A percentile compares a stretch with the other conserved stretches of the same genome.
Evolutionary conservation across 2,113 vertebrate genomes (phyloP).

Genomic region (Forbesichthys papilliferus): DNA sequence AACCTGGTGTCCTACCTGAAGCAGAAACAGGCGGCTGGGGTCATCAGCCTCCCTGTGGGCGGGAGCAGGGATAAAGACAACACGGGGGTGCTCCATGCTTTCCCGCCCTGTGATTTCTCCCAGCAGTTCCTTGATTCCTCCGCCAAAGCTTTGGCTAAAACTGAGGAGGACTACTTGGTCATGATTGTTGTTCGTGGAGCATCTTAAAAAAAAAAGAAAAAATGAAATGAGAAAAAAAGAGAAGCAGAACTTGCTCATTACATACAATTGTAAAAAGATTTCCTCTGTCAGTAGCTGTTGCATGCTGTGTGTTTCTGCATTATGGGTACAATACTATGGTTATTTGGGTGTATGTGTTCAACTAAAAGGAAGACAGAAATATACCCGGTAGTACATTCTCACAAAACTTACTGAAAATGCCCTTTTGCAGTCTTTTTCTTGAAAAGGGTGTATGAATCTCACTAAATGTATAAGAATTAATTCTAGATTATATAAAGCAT

Average conservation of each 20-base stretch:
- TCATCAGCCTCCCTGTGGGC: slow-evolving; percentile 97
- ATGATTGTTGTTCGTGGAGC: slow-evolving; percentile 99
- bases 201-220: slow-evolving; percentile 80
- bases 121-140: slow-evolving; percentile 99
- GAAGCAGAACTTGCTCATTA: slow-evolving; percentile 43
- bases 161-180: slow-evolving; percentile 98
- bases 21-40: slow-evolving; percentile 99
- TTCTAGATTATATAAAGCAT: background rate
- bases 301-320: slow-evolving; percentile 87
- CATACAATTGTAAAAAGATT: too few species aligned
- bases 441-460: slow-evolving; percentile 7
- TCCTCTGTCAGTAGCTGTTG: slow-evolving; percentile 81
- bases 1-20: slow-evolving; percentile 99
- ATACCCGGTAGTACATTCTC: slow-evolving; percentile 29
- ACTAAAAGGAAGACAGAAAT: slow-evolving; percentile 45
- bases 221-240: slow-evolving; percentile 44
- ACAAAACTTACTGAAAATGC: slow-evolving; percentile 45
- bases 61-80: slow-evolving; percentile 98
- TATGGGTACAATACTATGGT: slow-evolving; percentile 87
- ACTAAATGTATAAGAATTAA: background rate
- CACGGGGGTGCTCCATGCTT: slow-evolving; percentile 97
- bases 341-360: slow-evolving; percentile 67
- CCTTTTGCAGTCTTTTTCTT: slow-evolving; percentile 32
- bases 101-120: slow-evolving; percentile 99
- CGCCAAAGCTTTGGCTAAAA: slow-evolving; percentile 97